Base-by-base conservation (phyloP, 2,888 invertebrate genomes). In the Elegia similella region DNA sequence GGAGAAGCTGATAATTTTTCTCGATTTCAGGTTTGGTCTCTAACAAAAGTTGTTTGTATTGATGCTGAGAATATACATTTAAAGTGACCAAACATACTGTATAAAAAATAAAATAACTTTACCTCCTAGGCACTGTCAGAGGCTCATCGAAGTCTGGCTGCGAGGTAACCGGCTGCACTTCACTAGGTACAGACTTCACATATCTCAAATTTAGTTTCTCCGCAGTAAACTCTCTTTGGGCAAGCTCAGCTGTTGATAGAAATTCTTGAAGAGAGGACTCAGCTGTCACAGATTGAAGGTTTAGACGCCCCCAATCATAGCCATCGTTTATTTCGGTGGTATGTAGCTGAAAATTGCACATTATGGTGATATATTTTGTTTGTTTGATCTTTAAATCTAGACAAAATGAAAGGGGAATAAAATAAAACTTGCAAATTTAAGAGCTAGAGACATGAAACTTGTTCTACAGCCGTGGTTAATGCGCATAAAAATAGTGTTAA, bases 191-290 rank as follows among this genome's bases (percentile, higher is more conserved):
- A 1, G 84, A 86, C 63, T 82, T 87, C 2, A 89, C 86, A 81
- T 87, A 89, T 64, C 78, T 95, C 6, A 98, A 93, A 76, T 98
- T 98, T 1, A 97, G 81, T 78, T 98, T 98, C 79, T 98, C 98
- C 2, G 97, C 95, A 75, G 96, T 95, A 80, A 99, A 99, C 80
- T 99, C 98, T 0, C 96, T 96, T 42, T 97, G 97, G 0, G 99
- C 98, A 59, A 99, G 87, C 83, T 98, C 96, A 0, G 99, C 99
- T 0, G 97, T 99, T 0, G 97, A 95, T 3, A 99, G 90, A 80
- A 99, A 99, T 75, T 99, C 99, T 88, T 99, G 97, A 61, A 99
- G 95, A 0, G 98, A 97, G n/a, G 96, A 97, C 80, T 98, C 98
- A 69, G 99, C 98, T 0, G 98, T 99, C 0, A 98, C 96, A 0